Percentiles rank a stretch among this genome's conserved stretches.
Conservation (phyloP, 1,140 invertebrate genomes). For the Drosophila bocqueti region DNA sequence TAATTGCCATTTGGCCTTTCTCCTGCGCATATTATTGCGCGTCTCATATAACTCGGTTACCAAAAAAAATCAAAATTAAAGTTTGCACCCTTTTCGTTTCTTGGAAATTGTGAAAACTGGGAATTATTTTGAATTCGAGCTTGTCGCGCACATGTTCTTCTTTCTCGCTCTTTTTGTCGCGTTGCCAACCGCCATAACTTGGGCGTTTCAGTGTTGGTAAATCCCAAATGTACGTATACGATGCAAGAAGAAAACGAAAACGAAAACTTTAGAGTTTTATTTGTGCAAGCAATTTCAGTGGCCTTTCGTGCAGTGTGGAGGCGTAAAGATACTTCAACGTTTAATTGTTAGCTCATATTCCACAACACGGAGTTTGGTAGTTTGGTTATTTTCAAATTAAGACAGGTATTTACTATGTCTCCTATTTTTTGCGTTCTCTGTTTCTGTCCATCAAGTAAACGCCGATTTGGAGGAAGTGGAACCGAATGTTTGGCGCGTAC, state of each 20-base stretch:
- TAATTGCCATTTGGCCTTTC: not conserved
- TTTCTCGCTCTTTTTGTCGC: not conserved
- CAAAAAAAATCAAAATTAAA: not conserved
- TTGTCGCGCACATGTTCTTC: not conserved
- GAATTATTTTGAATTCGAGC: not conserved
- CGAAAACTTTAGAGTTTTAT: not conserved
- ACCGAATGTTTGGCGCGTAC: slow-evolving; percentile 2
- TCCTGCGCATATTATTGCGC: not conserved
- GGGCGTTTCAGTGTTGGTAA: slow-evolving; percentile 5
- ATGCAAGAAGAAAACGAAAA: not conserved
- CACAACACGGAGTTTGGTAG: not conserved
- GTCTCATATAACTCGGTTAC: not conserved
- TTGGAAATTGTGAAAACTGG: not conserved
- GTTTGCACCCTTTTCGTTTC: not conserved
- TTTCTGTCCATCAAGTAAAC: not conserved
- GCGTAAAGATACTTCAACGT: not conserved
- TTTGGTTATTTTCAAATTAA: not conserved
- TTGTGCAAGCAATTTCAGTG: not conserved
- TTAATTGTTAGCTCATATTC: not conserved
- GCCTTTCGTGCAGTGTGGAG: not conserved
- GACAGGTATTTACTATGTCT: no score
- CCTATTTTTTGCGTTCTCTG: not conserved
- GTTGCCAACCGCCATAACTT: not conserved
- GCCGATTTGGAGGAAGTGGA: not conserved
- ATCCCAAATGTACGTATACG: not conserved